A percentile compares a stretch with the other conserved stretches of the same genome.
These are phyloP conservation scores for Zapus hudsonius DNA, from an alignment of 2,113 vertebrate species.

Conservation along the genomic window DNA sequence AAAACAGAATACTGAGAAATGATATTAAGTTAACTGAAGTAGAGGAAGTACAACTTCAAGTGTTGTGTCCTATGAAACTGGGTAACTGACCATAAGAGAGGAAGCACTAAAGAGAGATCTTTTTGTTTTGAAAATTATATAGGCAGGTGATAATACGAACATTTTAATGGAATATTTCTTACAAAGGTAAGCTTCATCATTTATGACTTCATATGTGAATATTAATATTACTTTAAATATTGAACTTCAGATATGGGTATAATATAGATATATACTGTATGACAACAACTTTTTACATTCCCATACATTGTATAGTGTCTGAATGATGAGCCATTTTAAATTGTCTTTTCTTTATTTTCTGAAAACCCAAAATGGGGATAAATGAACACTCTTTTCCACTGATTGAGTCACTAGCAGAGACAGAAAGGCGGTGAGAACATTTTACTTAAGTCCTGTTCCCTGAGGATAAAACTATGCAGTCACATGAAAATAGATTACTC, in stretches of 20 bases:
- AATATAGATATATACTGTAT: not conserved
- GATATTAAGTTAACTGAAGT: not conserved
- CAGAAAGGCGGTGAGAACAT: not conserved
- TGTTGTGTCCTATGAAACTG: not conserved
- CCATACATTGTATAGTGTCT: not conserved
- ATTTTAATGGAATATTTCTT: not conserved
- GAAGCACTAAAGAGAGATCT: not conserved
- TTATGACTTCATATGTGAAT: not conserved
- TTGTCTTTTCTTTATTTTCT: constrained; percentile 6
- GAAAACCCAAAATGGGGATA: not conserved
- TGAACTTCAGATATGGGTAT: not conserved
- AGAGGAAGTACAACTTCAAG: not conserved
- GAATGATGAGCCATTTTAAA: not conserved
- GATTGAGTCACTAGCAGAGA: not conserved
- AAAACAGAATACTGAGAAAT: not conserved
- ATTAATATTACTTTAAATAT: not conserved
- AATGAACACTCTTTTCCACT: not conserved
- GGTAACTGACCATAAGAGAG: not conserved
- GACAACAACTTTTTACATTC: no score
- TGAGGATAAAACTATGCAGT: constrained; percentile 10
- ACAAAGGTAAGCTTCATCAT: not conserved
- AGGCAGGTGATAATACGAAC: not conserved
- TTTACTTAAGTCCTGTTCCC: not conserved
- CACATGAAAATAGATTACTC: constrained; percentile 27
- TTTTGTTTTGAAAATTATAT: constrained; percentile 17